Base-by-base conservation (phyloP, 2,888 invertebrate genomes). In the Pyrgus malvae region DNA sequence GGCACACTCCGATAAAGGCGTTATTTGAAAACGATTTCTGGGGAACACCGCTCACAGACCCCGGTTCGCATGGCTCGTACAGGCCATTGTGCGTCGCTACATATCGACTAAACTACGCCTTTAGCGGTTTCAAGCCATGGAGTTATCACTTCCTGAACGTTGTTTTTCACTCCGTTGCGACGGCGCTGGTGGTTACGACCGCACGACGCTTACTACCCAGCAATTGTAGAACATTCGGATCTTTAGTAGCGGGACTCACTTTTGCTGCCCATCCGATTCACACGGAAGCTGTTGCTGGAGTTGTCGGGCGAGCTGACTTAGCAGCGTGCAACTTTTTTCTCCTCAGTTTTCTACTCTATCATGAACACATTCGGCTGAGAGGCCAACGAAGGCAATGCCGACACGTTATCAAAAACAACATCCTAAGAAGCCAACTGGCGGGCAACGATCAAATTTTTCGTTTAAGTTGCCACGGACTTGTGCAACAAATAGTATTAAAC, bases 231-330 rank as follows among this genome's bases (percentile, higher is more conserved):
- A 91, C 92, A 67, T 91, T 95, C 66, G 95, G 95, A 27, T 92
- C 94, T 45, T 91, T 93, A 48, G 92, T 96, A 23, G 93, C 98
- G 0, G 97, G 97, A 0, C 91, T 97, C 6, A 92, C 97, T 33
- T 99, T 99, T 79, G 98, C 99, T 25, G 94, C 95, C 1, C 99
- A 99, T 86, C 99, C 99, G 9, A 94, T 99, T 68, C 99, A 99
- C 89, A 97, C 97, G 2, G 99, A 99, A 84, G 98, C 99, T 0
- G 98, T 99, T 25, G 97, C 98, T 0, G 98, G 98, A 17, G 93
- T 98, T 45, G 99, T 99, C 9, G 99, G 99, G 1, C 92, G 99
- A 54, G 98, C 99, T 2, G 99, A 99, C 80, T 91, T 99, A 37
- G 95, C 97, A 19, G 96, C 98, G 9, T 97, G 97, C 78, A 94